Base-by-base conservation (phyloP, 2,888 invertebrate species). In the Priocnemis perturbator region DNA sequence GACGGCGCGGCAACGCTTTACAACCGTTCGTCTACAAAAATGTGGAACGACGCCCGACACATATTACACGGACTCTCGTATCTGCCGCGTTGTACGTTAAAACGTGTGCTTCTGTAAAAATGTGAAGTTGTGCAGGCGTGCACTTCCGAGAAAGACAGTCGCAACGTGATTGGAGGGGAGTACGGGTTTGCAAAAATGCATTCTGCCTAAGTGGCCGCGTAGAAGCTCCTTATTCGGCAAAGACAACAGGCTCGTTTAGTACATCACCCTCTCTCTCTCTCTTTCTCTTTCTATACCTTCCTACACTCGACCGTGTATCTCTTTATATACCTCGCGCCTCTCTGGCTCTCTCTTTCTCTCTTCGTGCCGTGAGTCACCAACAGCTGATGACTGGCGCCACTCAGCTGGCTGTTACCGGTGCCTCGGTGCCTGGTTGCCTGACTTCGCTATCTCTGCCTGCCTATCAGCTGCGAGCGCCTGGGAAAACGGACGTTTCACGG, bases 301-400 rank as follows among this genome's bases (percentile, higher is more conserved):
- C 62, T 37, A 37, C 37, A 37, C 37, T 37, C 37, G 26, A 7
- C 7, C 26, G 26, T 7, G 37, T 37, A 11, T 3, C 7, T 37
- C 37, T 44, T 0, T n/a, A 55, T 37, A 56, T 45, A 55, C 17
- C 19, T 47, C 48, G 45, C 47, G n/a, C 21, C 44, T 23, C 56
- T 62, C 53, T 14, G 47, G 67, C 44, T 59, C 64, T 69, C 64
- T 59, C 57, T 55, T 59, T 67, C 56, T 64, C 56, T 67, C 23
- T 37, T 37, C 7, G 79, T 79, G 81, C 85, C 83, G 84, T 87
- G 87, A 88, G 87, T 87, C 87, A 88, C 86, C 83, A 86, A 86
- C 87, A 87, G 87, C 88, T 88, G 87, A 87, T 86, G 87, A 81
- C 83, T 86, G 88, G 87, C 87, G 87, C 88, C 87, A 86, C 87